Conservation (phyloP, 1,140 invertebrate genomes). For the Zaprionus capensis region DNA sequence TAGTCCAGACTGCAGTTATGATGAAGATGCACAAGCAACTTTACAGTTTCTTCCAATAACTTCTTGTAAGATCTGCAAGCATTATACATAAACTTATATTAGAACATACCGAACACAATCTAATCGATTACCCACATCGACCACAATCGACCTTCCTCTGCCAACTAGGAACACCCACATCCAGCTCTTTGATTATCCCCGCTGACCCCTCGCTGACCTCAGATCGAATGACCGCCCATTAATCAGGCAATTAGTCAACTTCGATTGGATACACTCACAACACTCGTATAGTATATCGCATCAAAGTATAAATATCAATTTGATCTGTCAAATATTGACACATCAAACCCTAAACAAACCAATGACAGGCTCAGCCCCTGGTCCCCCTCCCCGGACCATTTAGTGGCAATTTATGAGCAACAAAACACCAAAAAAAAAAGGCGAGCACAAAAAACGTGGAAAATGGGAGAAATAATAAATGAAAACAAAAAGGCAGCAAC, state of each 20-base stretch:
- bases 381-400: slow-evolving; percentile 48
- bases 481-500: slow-evolving; percentile 51
- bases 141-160: background rate
- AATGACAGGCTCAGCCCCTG: slow-evolving; percentile 64
- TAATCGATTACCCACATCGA: background rate
- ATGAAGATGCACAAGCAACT: too few relatives aligned
- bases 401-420: slow-evolving; percentile 81
- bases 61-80: too few relatives aligned
- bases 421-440: slow-evolving; percentile 78
- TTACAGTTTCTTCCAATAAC: background rate
- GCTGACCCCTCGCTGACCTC: slow-evolving; percentile 44
- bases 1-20: too few relatives aligned
- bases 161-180: background rate
- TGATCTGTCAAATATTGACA: slow-evolving; percentile 83
- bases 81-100: too few relatives aligned
- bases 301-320: slow-evolving; percentile 82
- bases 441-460: slow-evolving; percentile 47
- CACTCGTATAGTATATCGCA: slow-evolving; percentile 45
- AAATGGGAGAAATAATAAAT: slow-evolving; percentile 77
- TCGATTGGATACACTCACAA: slow-evolving; percentile 40
- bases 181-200: background rate
- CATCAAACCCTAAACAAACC: slow-evolving; percentile 83
- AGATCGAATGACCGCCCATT: slow-evolving; percentile 53
- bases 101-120: background rate
- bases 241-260: slow-evolving; percentile 73